Evolutionary conservation across 2,888 invertebrate genomes (phyloP), one percentile per base, ranked within the genome.

Genomic region (Caenorhabditis japonica): DNA sequence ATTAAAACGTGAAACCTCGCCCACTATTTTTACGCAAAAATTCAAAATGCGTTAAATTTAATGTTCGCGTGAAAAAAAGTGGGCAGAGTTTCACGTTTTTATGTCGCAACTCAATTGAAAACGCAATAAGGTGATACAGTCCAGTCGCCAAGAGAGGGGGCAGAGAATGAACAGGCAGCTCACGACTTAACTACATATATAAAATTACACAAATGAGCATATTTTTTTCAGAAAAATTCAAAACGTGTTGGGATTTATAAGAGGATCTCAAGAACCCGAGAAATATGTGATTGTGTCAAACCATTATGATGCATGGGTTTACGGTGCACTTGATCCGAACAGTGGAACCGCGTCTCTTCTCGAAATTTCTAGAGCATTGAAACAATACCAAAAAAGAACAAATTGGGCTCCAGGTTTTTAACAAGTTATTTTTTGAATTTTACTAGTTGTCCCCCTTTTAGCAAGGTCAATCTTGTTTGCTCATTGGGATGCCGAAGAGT

Each of bases 241-340:
- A 66, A 89, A 89, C 69, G 87, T 89, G 21, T 77, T 89, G 41
- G 89, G 87, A 1, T 83, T 82, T 25, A 80, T 88, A 19, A 73
- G 73, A 8, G 89, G 89, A 4, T 39, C 39, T 3, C 80, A 83
- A 33, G 88, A 89, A 49, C 84, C 84, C 87, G 90, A 90, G 79
- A 85, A 89, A 2, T 90, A 90, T 81, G 89, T 90, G 5, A 75
- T 91, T 43, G 66, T 90, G 2, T 90, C 90, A 7, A 91, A 90
- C 81, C 90, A 91, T 78, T 86, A 89, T 41, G 90, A 90, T 79
- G 90, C 90, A n/a, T 91, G 90, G 90, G 71, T 60, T 0, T 75
- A 75, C 17, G 77, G 72, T 41, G 88, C 89, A 1, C 83, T 89
- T n/a, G 90, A 90, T 75, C 90, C 90, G 3, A 88, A 88, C 30